Conservation (phyloP, 2,797 vertebrate species). For the Melanotaenia maccullochi region DNA sequence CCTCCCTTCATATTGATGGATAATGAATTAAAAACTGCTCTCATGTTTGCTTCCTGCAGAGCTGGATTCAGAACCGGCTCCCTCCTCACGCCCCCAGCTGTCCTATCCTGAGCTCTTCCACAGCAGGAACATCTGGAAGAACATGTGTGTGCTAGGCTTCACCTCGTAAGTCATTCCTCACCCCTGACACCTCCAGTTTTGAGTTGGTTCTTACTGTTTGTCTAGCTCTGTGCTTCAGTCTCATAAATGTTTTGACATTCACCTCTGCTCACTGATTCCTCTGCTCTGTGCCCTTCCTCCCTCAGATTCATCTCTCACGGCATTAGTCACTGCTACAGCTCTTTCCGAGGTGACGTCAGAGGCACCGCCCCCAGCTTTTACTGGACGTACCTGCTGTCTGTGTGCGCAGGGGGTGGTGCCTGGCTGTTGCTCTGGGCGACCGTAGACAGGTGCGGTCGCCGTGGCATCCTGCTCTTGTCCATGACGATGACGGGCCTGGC, state of each 20-base stretch:
- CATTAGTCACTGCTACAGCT: conserved; percentile 92
- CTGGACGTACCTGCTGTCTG: conserved; percentile 88
- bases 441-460: conserved; percentile 88
- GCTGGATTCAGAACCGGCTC: conserved; percentile 82
- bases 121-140: conserved; percentile 94
- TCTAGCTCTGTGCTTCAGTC: not conserved
- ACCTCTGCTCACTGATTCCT: conserved; percentile 2
- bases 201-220: conserved; percentile 3
- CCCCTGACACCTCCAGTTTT: not conserved
- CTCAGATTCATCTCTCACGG: conserved; percentile 91
- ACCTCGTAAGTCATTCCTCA: conserved; percentile 86
- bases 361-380: conserved; percentile 87
- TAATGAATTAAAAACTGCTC: not conserved
- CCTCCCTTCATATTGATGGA: not conserved
- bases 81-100: conserved; percentile 77
- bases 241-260: conserved; percentile 19
- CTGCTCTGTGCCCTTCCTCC: conserved; percentile 21
- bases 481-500: conserved; percentile 91
- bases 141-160: conserved; percentile 91
- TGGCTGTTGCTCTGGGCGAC: conserved; percentile 89
- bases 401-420: conserved; percentile 86
- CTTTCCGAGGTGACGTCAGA: conserved; percentile 85
- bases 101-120: conserved; percentile 86
- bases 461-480: conserved; percentile 88
- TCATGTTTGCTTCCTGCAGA: conserved; percentile 72